Conservation (phyloP, 30 jellyfish, hydroid and myxozoan genomes). For the Rhopilema esculentum region DNA sequence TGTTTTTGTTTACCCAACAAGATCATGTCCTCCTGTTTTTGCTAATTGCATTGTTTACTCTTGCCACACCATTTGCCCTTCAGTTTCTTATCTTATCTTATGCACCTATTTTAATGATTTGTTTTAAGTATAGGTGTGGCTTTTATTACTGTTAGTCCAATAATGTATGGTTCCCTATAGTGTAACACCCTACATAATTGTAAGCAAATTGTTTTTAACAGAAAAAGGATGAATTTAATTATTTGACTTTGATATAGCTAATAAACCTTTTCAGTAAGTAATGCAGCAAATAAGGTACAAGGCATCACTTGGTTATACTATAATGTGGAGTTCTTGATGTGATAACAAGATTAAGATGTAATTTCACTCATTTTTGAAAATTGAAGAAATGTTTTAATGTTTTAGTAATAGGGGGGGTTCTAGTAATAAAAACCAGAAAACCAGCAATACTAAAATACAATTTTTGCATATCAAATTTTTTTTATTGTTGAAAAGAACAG, state of each 20-base stretch:
- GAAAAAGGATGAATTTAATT: background rate
- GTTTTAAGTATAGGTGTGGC: background rate
- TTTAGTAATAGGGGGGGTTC: no score
- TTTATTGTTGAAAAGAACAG: background rate
- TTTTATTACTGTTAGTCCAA: background rate
- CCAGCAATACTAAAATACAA: background rate
- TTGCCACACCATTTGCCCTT: background rate
- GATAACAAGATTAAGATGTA: background rate
- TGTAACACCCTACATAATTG: background rate
- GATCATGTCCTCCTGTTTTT: background rate
- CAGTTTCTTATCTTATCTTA: background rate
- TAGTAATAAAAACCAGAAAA: background rate
- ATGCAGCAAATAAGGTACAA: background rate
- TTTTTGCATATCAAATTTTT: background rate
- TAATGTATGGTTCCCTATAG: background rate
- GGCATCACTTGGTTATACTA: background rate
- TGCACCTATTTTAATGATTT: background rate
- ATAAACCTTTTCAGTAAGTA: background rate
- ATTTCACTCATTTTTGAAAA: background rate
- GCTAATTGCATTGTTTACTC: background rate
- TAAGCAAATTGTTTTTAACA: background rate
- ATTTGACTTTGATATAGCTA: background rate
- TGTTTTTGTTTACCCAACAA: background rate
- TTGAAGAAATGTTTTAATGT: no score
- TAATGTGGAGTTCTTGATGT: background rate